These are phyloP conservation scores for Heteromurus nitidus DNA, from an alignment of 2,888 invertebrate species.

Conservation along the genomic window DNA sequence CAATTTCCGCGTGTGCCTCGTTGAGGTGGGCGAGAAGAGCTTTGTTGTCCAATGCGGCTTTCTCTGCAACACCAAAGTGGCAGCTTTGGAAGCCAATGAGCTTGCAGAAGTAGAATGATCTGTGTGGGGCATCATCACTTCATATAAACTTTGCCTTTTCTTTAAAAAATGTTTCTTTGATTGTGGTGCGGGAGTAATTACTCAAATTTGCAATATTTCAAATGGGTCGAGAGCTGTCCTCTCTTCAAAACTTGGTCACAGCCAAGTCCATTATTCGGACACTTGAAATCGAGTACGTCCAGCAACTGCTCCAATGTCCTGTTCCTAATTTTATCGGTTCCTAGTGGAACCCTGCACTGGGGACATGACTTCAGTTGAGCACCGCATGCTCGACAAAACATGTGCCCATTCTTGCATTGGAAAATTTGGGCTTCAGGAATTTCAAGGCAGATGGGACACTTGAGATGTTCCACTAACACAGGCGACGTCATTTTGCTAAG, in stretches of 20 bases:
- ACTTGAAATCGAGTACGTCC: constrained; percentile 17
- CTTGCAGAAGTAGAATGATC: constrained; percentile 40
- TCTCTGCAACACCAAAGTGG: not conserved
- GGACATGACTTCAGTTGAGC: constrained; percentile 14
- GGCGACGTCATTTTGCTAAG: too few species aligned
- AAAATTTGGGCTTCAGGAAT: constrained; percentile 23
- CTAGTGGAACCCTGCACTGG: constrained; percentile 26
- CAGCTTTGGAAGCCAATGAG: constrained; percentile 34
- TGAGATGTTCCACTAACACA: constrained; percentile 11
- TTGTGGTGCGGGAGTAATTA: constrained; percentile 3
- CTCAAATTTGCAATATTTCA: constrained; percentile 37
- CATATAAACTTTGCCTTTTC: not conserved
- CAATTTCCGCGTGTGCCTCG: constrained; percentile 15
- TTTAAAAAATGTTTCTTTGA: not conserved
- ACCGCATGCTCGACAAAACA: constrained; percentile 16
- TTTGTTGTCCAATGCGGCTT: not conserved
- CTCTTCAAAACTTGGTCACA: constrained; percentile 11
- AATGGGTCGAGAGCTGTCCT: not conserved
- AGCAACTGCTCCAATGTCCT: constrained; percentile 31
- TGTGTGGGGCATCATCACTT: not conserved
- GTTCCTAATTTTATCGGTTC: constrained; percentile 13
- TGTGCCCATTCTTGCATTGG: constrained; percentile 44
- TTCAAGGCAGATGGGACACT: constrained; percentile 37
- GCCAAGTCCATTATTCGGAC: constrained; percentile 22
- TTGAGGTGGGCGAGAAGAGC: constrained; percentile 4